Conservation (phyloP, 2,113 vertebrate species). For the Brienomyrus longianalis region DNA sequence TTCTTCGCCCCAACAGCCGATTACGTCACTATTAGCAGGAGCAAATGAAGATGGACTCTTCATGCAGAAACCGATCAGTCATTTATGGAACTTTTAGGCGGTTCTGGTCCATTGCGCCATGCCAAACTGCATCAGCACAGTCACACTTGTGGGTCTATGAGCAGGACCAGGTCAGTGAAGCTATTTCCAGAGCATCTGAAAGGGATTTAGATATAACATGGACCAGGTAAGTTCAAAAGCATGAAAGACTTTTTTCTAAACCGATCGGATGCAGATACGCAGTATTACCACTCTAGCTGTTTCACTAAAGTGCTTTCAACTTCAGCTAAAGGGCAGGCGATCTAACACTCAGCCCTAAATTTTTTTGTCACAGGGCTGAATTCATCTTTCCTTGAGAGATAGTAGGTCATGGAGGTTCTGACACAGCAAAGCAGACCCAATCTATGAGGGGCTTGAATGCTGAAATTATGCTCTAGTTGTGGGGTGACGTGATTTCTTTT, state of each 20-base stretch:
- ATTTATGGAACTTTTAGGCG: background rate
- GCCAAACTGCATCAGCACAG: background rate
- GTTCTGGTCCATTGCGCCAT: background rate
- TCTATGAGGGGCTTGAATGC: background rate
- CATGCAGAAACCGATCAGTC: background rate
- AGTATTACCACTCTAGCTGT: background rate
- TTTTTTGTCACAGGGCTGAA: background rate
- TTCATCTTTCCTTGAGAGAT: background rate
- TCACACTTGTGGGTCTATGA: background rate
- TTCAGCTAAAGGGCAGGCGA: background rate
- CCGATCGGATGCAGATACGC: background rate
- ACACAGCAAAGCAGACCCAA: background rate
- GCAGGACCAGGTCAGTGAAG: background rate
- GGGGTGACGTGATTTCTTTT: background rate
- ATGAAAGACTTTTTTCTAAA: background rate
- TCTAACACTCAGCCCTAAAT: background rate
- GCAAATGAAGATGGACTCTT: background rate
- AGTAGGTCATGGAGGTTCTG: background rate
- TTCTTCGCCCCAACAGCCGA: background rate
- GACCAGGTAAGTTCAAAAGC: background rate
- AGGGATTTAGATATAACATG: background rate
- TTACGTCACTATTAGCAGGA: background rate
- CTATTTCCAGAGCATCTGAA: background rate
- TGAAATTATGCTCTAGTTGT: background rate
- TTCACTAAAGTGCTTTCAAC: background rate